Base-by-base conservation (phyloP, 1,140 invertebrate species). In the Rhagoletis zephyria region DNA sequence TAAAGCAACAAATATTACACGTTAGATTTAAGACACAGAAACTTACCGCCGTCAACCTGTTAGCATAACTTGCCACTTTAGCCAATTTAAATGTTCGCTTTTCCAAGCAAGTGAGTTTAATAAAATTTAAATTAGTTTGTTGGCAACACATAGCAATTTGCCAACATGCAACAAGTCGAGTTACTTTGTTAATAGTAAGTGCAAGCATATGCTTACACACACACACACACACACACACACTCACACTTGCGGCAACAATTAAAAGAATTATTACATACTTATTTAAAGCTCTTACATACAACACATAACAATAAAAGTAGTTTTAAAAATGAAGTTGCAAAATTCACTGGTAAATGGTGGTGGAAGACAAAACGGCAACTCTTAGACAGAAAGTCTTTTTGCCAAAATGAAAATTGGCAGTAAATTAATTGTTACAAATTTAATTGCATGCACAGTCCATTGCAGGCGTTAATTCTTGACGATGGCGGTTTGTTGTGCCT, bases 81-180 rank as follows among this genome's bases (percentile, higher is more conserved):
- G 14, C 42, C 14, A 10, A 14, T 14, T 74, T 45, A 74, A 74
- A 74, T n/a, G 67, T 14, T 14, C 42, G 40, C 14, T 48, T 74
- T 74, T 74, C 67, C 42, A 16, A 16, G 42, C 14, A 40, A 74
- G 67, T 30, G 30, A 30, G 30, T 74, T 2, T 42, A 74, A 74
- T 74, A 74, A 74, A 74, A 74, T 74, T 74, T 42, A 74, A 74
- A 74, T 74, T 74, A 74, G 67, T 74, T 74, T 74, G 67, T 74
- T 74, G 67, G 67, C 67, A 74, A 74, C 1, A 30, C 30, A 30
- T 74, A 74, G 67, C 67, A 6, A 74, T 74, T 74, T 74, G 67
- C 67, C 40, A 45, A 48, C 67, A 74, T 48, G 67, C 40, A 74
- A 74, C 30, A 56, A 56, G 10, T 7, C 51, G 10, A 7, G 51